Base-by-base conservation (phyloP, 2,888 invertebrate species). In the Iphiclides podalirius region DNA sequence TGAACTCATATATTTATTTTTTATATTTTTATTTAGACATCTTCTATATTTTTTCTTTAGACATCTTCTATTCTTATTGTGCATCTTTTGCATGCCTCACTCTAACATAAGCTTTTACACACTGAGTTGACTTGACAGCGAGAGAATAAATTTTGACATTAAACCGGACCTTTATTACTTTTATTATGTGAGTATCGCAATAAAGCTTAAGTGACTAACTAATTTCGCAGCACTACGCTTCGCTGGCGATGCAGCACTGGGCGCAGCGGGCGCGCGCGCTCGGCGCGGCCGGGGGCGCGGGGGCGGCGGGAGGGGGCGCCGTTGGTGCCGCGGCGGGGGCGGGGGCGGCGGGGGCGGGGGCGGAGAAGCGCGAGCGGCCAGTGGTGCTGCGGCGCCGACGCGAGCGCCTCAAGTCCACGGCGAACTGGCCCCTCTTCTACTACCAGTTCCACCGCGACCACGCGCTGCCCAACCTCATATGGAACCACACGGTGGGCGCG, bases 361-460 rank as follows among this genome's bases (percentile, higher is more conserved):
- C 26, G 12, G 90, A 91, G 71, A 79, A 91, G 38, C 92, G 92
- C 61, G 93, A 95, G 68, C 90, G 96, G 40, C 99, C 98, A 2
- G 96, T 99, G 6, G 96, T 98, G 1, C 84, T 99, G 63, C 90
- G 99, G 28, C 94, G 98, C 66, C 90, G 98, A 4, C 89, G 99
- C 14, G 97, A 98, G 78, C 84, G 95, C 54, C 92, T 98, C 53
- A 96, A 96, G 83, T 93, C 94, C 42, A 93, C 93, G 64, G 94
- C 95, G 13, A 98, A 98, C 86, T 98, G 98, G 96, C 92, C 93
- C 42, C 90, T 97, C 59, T 98, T 99, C 89, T 99, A 97, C 85
- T 97, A 96, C 81, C 95, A 97, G 82, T 99, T 99, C 83, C 93
- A 93, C 70, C 93, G 93, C 70, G 98, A 99, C 86, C 99, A 99